Base-by-base conservation (phyloP, 2,888 invertebrate species). In the Eudasyphora cyanicolor region DNA sequence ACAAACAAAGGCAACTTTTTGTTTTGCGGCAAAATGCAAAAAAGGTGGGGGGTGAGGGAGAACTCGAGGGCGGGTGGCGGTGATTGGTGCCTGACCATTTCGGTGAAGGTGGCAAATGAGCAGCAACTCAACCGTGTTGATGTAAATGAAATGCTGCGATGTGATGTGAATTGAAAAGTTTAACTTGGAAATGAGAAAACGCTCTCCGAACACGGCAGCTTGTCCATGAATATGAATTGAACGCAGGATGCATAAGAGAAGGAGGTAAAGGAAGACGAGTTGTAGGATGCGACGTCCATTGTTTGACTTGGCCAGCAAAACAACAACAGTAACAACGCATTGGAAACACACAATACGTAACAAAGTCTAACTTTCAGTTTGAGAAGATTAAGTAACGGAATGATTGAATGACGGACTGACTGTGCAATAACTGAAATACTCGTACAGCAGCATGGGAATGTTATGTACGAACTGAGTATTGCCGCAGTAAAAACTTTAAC, bases 101-200 rank as follows among this genome's bases (percentile, higher is more conserved):
- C n/a, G 29, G n/a, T 29, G 60, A 29, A 29, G 60, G n/a, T 60
- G 32, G 60, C 60, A 60, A 60, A 29, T 60, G 60, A 60, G 32
- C 60, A 49, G 6, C 27, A 60, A 60, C 60, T 60, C 60, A 60
- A 60, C n/a, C 60, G 29, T 60, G 24, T 8, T 21, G 64, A 64
- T 35, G n/a, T 38, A 21, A 67, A 67, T 42, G 67, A 35, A 64
- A 38, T 35, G 35, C 38, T 64, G 35, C 64, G 35, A 64, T 64
- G 35, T 21, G 35, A 38, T 35, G 38, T 64, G 67, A 67, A 67
- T 67, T 38, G 38, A 42, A 21, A 67, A 42, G 10, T 67, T 67
- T 12, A 12, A 64, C 12, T 21, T 21, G 35, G 64, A 64, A 64
- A 64, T 64, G 35, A 64, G 21, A 64, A 35, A 64, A 62, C 7